Evolutionary conservation across 2,113 vertebrate genomes (phyloP).

Genomic region (Hypomesus transpacificus): DNA sequence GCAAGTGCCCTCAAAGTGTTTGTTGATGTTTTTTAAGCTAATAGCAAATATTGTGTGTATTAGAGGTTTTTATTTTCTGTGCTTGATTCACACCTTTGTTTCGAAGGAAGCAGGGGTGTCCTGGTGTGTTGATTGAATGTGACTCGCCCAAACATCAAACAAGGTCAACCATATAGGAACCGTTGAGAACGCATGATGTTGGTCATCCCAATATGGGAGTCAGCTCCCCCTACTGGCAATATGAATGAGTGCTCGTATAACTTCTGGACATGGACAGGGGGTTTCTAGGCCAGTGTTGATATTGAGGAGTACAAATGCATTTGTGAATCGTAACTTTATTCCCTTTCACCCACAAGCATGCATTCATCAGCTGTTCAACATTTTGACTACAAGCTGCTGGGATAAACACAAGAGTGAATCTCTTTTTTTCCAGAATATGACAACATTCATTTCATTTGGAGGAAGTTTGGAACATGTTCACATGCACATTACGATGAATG

Average conservation of each 20-base stretch:
- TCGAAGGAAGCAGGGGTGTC: slow-evolving; percentile 50
- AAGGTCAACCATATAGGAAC: neutral
- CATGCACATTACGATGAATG: too few relatives aligned
- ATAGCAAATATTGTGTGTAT: slow-evolving; percentile 58
- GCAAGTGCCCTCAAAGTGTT: slow-evolving; percentile 70
- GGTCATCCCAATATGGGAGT: neutral
- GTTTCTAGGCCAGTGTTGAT: slow-evolving; percentile 50
- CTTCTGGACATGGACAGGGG: slow-evolving; percentile 26
- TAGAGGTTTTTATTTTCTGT: slow-evolving; percentile 58
- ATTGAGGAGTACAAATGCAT: slow-evolving; percentile 41
- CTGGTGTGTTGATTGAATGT: slow-evolving; percentile 65
- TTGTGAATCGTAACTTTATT: slow-evolving; percentile 45
- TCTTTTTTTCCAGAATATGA: too few relatives aligned
- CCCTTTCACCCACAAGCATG: slow-evolving; percentile 58
- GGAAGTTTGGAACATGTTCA: too few relatives aligned
- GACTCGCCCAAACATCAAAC: slow-evolving; percentile 46
- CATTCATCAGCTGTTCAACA: slow-evolving; percentile 44
- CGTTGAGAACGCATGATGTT: neutral
- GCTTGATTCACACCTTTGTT: slow-evolving; percentile 51
- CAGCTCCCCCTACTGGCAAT: neutral
- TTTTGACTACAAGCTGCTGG: neutral
- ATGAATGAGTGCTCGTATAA: slow-evolving; percentile 22
- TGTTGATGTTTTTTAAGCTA: slow-evolving; percentile 64
- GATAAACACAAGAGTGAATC: too few relatives aligned
- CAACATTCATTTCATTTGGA: too few relatives aligned